Percentiles rank a stretch among this genome's conserved stretches.
These are phyloP conservation scores for Sorex maritimensis DNA, from an alignment of 2,797 vertebrate species.

Conservation along the genomic window DNA sequence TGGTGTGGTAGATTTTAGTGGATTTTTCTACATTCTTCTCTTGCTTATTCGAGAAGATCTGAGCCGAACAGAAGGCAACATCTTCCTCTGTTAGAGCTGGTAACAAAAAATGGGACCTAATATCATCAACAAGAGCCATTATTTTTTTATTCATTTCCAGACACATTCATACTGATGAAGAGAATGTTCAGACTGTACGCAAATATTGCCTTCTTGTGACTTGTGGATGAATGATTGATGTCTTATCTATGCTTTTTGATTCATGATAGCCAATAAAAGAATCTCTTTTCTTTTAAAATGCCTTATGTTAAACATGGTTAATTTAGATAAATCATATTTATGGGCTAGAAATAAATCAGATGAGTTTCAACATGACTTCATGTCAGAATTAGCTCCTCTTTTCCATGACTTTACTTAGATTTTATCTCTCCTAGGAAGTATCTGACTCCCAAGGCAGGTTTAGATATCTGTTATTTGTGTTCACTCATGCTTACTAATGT, in stretches of 20 bases:
- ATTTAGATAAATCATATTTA: background rate
- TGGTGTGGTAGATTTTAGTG: background rate
- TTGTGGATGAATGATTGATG: background rate
- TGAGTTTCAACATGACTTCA: background rate
- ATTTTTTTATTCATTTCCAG: background rate
- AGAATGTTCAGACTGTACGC: constrained; percentile 4
- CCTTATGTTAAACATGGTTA: background rate
- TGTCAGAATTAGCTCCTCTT: background rate
- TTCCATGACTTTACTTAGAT: background rate
- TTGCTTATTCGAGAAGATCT: background rate
- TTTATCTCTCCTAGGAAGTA: background rate
- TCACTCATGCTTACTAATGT: background rate
- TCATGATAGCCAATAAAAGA: background rate
- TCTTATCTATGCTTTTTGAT: constrained; percentile 3
- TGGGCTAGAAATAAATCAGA: background rate
- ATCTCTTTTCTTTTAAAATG: constrained; percentile 4
- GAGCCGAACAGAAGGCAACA: background rate
- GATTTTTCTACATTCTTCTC: background rate
- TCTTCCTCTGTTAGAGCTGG: background rate
- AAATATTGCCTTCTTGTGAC: constrained; percentile 41
- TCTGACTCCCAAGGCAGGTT: background rate
- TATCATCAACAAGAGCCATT: background rate
- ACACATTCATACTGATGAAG: constrained; percentile 28
- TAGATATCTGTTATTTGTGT: background rate
- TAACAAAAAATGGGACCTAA: background rate